These are phyloP conservation scores for Apteryx mantelli DNA, from an alignment of 2,113 vertebrate species.

Conservation along the genomic window DNA sequence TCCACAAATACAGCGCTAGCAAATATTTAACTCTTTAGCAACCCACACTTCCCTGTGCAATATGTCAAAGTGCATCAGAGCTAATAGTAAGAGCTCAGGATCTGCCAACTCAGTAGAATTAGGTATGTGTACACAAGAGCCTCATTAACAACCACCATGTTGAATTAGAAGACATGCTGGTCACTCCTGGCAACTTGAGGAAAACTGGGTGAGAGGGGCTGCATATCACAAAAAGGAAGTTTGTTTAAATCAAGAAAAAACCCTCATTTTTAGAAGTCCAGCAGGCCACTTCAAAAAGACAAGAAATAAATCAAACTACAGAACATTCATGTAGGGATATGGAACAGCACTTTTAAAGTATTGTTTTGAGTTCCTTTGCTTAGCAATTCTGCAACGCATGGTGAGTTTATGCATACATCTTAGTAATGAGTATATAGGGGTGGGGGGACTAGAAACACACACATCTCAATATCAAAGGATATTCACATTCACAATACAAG, in stretches of 20 bases:
- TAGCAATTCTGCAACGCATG: background rate
- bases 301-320: background rate
- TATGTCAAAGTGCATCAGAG: conserved; percentile 48
- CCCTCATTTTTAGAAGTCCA: background rate
- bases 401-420: background rate
- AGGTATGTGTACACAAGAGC: background rate
- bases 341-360: background rate
- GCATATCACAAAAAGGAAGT: conserved; percentile 18
- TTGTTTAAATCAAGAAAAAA: conserved; percentile 40
- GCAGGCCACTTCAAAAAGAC: background rate
- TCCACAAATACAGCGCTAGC: conserved; percentile 23
- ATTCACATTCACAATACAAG: background rate
- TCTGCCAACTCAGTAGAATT: conserved; percentile 33
- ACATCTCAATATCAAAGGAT: background rate
- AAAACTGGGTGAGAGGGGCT: background rate
- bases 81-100: background rate
- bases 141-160: background rate
- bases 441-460: background rate
- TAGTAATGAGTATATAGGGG: background rate
- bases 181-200: background rate
- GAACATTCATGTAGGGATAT: background rate
- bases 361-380: background rate
- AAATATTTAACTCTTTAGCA: conserved; percentile 75
- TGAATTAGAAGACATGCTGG: background rate
- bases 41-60: conserved; percentile 17